These are phyloP conservation scores for Hipposideros larvatus DNA, from an alignment of 2,797 vertebrate species.

Conservation along the genomic window DNA sequence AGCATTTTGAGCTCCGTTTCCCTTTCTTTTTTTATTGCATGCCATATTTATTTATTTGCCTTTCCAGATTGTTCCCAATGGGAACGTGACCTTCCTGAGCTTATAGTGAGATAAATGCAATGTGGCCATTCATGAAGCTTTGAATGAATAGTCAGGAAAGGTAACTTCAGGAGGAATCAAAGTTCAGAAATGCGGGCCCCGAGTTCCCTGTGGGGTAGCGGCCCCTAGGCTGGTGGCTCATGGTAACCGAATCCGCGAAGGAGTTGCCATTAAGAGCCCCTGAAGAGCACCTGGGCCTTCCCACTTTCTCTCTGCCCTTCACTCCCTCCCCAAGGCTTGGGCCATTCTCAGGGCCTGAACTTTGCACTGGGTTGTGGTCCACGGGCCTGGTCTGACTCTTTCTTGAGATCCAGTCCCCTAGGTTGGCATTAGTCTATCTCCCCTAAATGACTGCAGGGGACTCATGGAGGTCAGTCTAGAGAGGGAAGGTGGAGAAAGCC, in stretches of 20 bases:
- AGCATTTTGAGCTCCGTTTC: background rate
- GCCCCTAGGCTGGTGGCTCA: background rate
- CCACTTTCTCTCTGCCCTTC: accelerated
- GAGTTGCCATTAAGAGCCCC: background rate
- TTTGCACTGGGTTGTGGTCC: background rate
- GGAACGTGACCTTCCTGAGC: background rate
- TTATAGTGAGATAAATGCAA: background rate
- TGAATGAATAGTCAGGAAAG: background rate
- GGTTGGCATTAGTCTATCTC: background rate
- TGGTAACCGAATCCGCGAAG: background rate
- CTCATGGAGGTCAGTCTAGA: background rate
- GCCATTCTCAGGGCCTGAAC: background rate
- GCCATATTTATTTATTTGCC: background rate
- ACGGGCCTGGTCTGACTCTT: background rate
- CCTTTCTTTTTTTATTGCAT: background rate
- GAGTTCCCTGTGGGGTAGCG: background rate
- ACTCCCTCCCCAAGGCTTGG: background rate
- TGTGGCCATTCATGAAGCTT: background rate
- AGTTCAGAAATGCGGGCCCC: background rate
- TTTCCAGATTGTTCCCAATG: background rate
- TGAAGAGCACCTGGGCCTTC: background rate
- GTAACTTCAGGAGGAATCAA: background rate
- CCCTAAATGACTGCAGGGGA: background rate
- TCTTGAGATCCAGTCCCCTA: background rate
- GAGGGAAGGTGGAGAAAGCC: too few species aligned